Base-by-base conservation (phyloP, 2,888 invertebrate species). In the Drosophila mercatorum region DNA sequence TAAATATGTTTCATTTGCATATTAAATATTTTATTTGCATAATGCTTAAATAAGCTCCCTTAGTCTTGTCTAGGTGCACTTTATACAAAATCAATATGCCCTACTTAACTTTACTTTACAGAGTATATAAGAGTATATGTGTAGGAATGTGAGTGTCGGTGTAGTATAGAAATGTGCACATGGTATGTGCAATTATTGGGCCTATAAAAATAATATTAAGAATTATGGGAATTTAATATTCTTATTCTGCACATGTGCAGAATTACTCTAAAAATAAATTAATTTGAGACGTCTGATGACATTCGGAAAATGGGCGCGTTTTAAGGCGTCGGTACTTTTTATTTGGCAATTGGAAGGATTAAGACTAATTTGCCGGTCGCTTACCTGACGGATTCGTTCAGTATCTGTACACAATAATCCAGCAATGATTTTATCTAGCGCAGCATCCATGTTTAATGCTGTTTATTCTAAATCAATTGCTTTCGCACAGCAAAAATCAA, bases 381-480 rank as follows among this genome's bases (percentile, higher is more conserved):
- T 91, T 93, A 95, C 95, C 94, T 95, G 94, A 87, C 94, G 94
- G 81, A 95, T 94, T 5, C 93, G 91, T 66, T 93, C 93, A 78
- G 94, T 95, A 81, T 95, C 95, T 26, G 94, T 93, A 46, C 94
- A 94, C 60, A 95, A 91, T 49, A 95, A 92, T 90, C 95, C 95
- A 56, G 93, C 90, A 64, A 95, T 93, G 75, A 95, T 94, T 84
- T 94, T 93, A 91, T 95, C 95, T 94, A 95, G 95, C 78, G 75
- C 72, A 47, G 36, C 38, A 10, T 83, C 78, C 85, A 86, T 86
- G n/a, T 41, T 47, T 67, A 51, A 55, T 46, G 44, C 28, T 44
- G 22, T 52, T 38, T 34, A 31, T 31, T 10, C 28, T 38, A 22
- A 63, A 62, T 61, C 34, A 61, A 52, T 47, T 47, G 26, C 38